Base-by-base conservation (phyloP, 2,888 invertebrate species). In the Melikaiella ostensackeni region DNA sequence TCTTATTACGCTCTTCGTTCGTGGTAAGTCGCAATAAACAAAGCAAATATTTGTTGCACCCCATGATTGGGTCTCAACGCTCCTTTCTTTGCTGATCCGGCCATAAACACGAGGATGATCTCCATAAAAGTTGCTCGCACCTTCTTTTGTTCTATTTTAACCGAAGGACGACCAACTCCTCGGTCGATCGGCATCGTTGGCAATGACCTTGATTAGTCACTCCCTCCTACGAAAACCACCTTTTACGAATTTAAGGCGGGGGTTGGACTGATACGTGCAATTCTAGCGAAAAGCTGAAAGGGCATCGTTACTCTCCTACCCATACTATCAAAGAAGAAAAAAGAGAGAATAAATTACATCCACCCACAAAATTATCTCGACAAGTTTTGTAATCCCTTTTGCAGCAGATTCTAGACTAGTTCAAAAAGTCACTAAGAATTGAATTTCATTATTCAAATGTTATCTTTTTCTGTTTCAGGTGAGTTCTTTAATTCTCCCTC, bases 141-240 rank as follows among this genome's bases (percentile, higher is more conserved):
- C 24, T 24, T 24, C 27, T 8, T 70, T 46, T 50, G 70, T 70
- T 70, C 33, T 70, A 70, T 70, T 59, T 59, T 19, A 16, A 4
- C 24, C 11, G 74, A 59, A 74, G 74, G 74, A 74, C 59, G 74
- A 74, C 35, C 55, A 74, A 74, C 59, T 38, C 74, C 74, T 74
- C 24, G 74, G 61, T 74, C 38, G 57, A 74, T 74, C 38, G 24
- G 50, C 27, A 70, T 50, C 27, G 63, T 38, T 21, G 21, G 13
- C 21, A 59, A 27, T 74, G 38, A 74, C 74, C 74, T 59, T 74
- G 74, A 74, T 74, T 59, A 61, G 57, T 74, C 59, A 59, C n/a
- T 59, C 7, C 35, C 74, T 59, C 38, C 59, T 42, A 74, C 57
- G 59, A 24, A 30, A 70, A 50, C 50, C 9, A 66, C 42, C 66